These are phyloP conservation scores for Planiliza haematocheilus DNA, from an alignment of 2,113 vertebrate species.

Conservation along the genomic window DNA sequence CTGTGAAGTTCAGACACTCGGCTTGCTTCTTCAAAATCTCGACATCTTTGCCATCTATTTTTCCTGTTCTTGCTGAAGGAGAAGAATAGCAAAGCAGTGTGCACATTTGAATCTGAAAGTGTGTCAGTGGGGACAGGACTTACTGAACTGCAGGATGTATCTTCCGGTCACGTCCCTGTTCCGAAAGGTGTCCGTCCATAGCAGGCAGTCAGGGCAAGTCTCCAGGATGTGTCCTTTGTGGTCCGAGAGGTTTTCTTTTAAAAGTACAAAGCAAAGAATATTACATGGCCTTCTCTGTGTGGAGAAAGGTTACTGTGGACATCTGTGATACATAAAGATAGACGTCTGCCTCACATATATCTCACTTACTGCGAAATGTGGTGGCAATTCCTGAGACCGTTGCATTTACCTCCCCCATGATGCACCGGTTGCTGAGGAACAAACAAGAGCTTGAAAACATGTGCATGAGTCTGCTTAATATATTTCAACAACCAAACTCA, in stretches of 20 bases:
- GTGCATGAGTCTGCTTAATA: not conserved
- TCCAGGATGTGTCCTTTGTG: conserved; percentile 78
- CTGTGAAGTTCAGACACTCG: conserved; percentile 73
- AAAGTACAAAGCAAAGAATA: not conserved
- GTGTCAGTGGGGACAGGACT: conserved; percentile 29
- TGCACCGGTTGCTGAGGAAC: conserved; percentile 68
- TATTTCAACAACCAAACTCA: conserved; percentile 51
- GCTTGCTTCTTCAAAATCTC: conserved; percentile 73
- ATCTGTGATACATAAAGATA: not conserved
- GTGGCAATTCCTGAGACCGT: conserved; percentile 65
- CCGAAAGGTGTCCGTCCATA: conserved; percentile 78
- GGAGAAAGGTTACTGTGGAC: not conserved
- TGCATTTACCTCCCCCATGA: conserved; percentile 70
- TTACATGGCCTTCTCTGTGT: not conserved
- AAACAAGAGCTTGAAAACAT: not conserved
- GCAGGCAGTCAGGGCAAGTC: conserved; percentile 75
- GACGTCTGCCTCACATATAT: not conserved
- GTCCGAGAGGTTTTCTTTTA: conserved; percentile 73
- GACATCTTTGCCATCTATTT: conserved; percentile 60
- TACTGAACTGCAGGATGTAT: conserved; percentile 78
- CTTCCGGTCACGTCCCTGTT: conserved; percentile 70
- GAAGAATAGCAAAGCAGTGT: not conserved
- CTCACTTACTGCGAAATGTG: conserved; percentile 77
- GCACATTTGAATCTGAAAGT: not conserved
- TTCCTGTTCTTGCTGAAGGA: conserved; percentile 72